phyloP scores from a whole-genome alignment of 2,113 vertebrate genomes.

The Turdus rufiventris region DNA sequence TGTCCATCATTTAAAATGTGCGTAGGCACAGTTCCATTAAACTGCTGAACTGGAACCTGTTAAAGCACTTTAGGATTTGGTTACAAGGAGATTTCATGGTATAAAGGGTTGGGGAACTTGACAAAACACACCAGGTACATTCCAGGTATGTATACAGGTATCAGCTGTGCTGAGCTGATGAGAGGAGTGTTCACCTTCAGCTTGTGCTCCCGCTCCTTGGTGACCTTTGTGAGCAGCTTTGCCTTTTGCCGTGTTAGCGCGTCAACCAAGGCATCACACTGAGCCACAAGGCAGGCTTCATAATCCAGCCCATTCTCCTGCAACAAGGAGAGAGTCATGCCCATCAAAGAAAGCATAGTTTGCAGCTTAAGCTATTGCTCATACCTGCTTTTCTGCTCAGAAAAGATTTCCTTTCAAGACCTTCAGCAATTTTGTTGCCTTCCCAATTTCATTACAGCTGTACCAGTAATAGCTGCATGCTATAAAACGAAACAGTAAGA shows the following conservation, averaged over 20 bases:
- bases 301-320: constrained; percentile 96
- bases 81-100: not conserved
- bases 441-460: not conserved
- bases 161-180: not conserved
- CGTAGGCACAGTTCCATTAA: not conserved
- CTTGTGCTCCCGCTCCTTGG: constrained; percentile 96
- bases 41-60: not conserved
- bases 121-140: not conserved
- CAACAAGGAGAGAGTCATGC: not conserved
- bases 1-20: not conserved
- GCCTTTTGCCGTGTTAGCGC: constrained; percentile 94
- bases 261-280: constrained; percentile 96
- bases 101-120: not conserved
- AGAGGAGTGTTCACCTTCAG: constrained; percentile 82
- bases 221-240: constrained; percentile 96
- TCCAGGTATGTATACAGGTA: too few species aligned
- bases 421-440: not conserved
- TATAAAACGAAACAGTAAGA: not conserved
- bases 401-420: not conserved
- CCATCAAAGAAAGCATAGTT: not conserved
- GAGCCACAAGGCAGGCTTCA: constrained; percentile 94
- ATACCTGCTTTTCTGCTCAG: not conserved
- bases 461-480: not conserved
- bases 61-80: not conserved
- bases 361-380: not conserved